phyloP scores from a whole-genome alignment of 2,888 invertebrate genomes.

The Coenonympha arcania region DNA sequence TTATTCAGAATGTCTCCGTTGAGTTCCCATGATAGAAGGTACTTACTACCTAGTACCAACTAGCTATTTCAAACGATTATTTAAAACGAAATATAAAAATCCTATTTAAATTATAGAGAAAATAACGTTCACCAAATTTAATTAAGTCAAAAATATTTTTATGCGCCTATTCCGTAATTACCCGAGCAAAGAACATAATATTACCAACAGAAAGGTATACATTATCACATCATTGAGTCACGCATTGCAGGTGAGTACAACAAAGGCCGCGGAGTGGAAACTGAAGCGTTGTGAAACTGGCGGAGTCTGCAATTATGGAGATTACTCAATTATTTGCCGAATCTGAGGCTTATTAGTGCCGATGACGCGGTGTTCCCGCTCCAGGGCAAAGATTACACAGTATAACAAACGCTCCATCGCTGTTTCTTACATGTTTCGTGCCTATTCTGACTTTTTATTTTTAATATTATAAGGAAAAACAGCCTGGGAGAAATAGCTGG shows the following conservation, averaged over 20 bases:
- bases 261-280: constrained; percentile 8
- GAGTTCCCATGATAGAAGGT: no score
- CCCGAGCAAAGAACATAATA: constrained; percentile 4
- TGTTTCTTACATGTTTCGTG: not conserved
- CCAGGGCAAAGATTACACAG: constrained; percentile 25
- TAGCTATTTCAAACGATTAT: no score
- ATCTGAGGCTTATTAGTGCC: constrained; percentile 60
- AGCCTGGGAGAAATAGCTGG: no score
- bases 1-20: no score
- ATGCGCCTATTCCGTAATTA: not conserved
- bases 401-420: not conserved
- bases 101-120: no score
- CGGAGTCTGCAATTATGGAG: constrained; percentile 34
- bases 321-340: constrained; percentile 55
- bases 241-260: constrained; percentile 17
- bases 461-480: no score
- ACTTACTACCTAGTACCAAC: no score
- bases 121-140: not conserved
- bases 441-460: not conserved
- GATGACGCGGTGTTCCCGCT: constrained; percentile 54
- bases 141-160: not conserved
- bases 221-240: constrained; percentile 15
- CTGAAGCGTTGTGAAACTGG: constrained; percentile 13
- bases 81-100: no score
- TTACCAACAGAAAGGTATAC: constrained; percentile 4